Evolutionary conservation across 2,797 vertebrate genomes (phyloP), one percentile per base, ranked within the genome.

Genomic region (Lacerta bilineata): DNA sequence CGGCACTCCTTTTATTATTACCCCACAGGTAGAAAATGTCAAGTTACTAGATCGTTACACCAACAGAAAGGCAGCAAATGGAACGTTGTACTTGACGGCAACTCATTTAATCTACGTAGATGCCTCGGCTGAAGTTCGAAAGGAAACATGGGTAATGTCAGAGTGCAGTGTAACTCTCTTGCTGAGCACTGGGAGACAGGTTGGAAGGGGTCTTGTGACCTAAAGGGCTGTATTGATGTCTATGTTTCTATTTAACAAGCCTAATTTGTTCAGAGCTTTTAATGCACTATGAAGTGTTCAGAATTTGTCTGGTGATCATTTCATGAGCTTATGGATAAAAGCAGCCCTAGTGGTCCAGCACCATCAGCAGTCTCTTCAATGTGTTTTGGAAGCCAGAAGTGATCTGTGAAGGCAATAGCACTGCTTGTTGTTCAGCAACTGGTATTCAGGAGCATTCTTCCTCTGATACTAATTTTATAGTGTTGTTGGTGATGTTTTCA

Each of bases 71-170:
- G 93, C 97, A 46, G 93, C 94, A 6, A 93, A 89, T 0, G 98
- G 98, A 9, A 98, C 97, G 0, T 68, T 98, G 3, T 98, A 98
- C 91, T 95, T 98, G 93, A 98, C 97, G 7, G 97, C 97, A 25
- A 98, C 97, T 0, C 97, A 98, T 91, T 95, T 98, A 0, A 98
- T 98, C 90, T 98, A 97, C 0, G 97, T 98, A 9, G 97, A 98
- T 55, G 94, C 96, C 59, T 95, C 95, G 69, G 93, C 94, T 87
- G 95, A 95, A 92, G 83, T 91, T 11, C 95, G 96, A 59, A 97
- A 97, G 83, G 97, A 98, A 95, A 98, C 96, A 92, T 98, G 97
- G 97, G 97, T 98, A 97, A 89, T 78, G 93, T 84, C 33, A 86
- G 91, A 25, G 0, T 71, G 0, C 25, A 4, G 74, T 77, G 76